A percentile compares a stretch with the other conserved stretches of the same genome.
Conservation (phyloP, 2,888 invertebrate genomes). For the Lacanobia oleracea region DNA sequence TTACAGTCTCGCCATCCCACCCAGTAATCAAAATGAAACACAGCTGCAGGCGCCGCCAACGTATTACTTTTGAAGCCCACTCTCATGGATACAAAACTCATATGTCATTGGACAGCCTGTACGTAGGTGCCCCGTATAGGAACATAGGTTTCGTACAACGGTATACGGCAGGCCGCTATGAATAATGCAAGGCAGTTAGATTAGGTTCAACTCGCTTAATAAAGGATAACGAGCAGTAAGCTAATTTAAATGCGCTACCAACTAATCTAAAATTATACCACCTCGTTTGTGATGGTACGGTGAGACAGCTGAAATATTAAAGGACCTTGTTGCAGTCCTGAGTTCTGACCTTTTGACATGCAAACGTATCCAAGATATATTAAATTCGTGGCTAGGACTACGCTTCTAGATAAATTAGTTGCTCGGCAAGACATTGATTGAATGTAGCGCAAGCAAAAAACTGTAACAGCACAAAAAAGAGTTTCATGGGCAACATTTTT, state of each 20-base stretch:
- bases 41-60: conserved; percentile 13
- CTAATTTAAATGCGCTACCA: conserved; percentile 36
- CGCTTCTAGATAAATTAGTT: conserved; percentile 4
- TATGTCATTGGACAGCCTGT: neutral
- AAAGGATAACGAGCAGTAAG: conserved; percentile 39
- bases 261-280: conserved; percentile 59
- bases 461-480: neutral
- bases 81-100: neutral
- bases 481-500: conserved; percentile 26
- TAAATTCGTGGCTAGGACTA: neutral
- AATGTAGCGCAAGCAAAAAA: conserved; percentile 13
- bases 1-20: neutral
- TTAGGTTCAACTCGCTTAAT: conserved; percentile 27
- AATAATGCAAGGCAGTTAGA: conserved; percentile 46
- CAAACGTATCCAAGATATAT: conserved; percentile 16
- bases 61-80: conserved; percentile 14
- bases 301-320: conserved; percentile 58
- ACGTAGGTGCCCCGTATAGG: neutral
- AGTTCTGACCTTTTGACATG: conserved; percentile 29
- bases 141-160: conserved; percentile 5
- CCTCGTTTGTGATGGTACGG: conserved; percentile 34
- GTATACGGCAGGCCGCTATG: conserved; percentile 13
- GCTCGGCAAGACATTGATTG: conserved; percentile 11
- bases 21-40: conserved; percentile 32
- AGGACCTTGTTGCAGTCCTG: conserved; percentile 14